Conservation (phyloP, 1,140 invertebrate genomes). For the Batillaria attramentaria region DNA sequence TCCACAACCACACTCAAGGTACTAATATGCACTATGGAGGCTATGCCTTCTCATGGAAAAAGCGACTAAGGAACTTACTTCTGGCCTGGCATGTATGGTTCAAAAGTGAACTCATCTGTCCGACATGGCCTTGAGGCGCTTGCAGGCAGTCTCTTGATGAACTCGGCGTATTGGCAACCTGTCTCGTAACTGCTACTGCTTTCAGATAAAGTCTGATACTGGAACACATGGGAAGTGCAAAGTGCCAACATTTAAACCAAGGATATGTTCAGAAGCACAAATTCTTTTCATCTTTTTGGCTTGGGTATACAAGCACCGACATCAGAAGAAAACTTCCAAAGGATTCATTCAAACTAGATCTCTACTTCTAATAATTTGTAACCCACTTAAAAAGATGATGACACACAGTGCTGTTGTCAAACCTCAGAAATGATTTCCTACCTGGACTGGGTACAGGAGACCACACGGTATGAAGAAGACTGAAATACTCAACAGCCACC, state of each 20-base stretch:
- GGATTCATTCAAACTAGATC: background rate
- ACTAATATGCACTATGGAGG: too few species aligned
- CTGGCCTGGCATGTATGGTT: conserved; percentile 65
- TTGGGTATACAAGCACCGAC: background rate
- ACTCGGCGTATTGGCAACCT: conserved; percentile 76
- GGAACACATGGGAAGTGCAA: conserved; percentile 41
- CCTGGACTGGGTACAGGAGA: conserved; percentile 74
- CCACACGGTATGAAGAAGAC: conserved; percentile 74
- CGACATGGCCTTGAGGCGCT: conserved; percentile 42
- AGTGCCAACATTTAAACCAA: too few species aligned
- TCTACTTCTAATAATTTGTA: background rate
- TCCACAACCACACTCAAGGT: too few species aligned
- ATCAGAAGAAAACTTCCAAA: background rate
- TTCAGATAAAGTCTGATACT: conserved; percentile 75
- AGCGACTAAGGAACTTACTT: conserved; percentile 35
- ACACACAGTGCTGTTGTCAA: background rate
- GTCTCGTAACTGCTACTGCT: conserved; percentile 74
- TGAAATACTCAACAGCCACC: conserved; percentile 76
- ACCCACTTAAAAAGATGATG: background rate
- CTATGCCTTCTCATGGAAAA: background rate
- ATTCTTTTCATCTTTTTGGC: too few species aligned
- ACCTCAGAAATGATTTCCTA: conserved; percentile 56
- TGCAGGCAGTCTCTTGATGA: conserved; percentile 70
- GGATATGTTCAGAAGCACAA: too few species aligned
- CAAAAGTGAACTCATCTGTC: conserved; percentile 72